Base-by-base conservation (phyloP, 2,888 invertebrate species). In the Erebia palarica region DNA sequence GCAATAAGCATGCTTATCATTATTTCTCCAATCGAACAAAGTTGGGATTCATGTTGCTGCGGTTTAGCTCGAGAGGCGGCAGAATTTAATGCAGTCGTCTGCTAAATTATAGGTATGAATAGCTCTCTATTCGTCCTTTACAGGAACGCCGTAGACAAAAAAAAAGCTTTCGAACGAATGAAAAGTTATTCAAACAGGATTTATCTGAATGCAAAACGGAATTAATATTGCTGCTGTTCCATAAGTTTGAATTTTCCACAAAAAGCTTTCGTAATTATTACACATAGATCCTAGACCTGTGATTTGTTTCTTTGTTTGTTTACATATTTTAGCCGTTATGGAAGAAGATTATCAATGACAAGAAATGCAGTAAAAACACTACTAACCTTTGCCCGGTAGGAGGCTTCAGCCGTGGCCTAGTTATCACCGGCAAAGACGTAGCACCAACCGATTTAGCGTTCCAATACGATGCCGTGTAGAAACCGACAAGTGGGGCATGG, bases 1-100 rank as follows among this genome's bases (percentile, higher is more conserved):
- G 47, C 47, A 13, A 4, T 51, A 53, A 73, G 73, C 47, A 71
- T 16, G 71, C 55, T 69, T 60, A 60, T 63, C 68, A 57, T 71
- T 71, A 71, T 67, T 73, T 49, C 58, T 59, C 55, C 69, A 44
- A 60, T 47, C 60, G 65, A 49, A 42, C 58, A 53, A 63, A 63
- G 21, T 49, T 63, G 16, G 21, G 27, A 65, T 53, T 60, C 16
- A 59, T 36, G 36, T 36, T 5, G 60, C 27, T 57, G 55, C 16
- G 49, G 57, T 72, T 69, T 51, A 49, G 58, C 61, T 49, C 27
- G 16, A 47, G 16, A 69, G 47, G 47, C 57, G 63, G 63, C 64
- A 69, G 63, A 69, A n/a, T 21, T 69, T 64, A 57, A 63, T 63
- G 63, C 44, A 63, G 21, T 63, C 53, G 47, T 63, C 44, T 13